These are phyloP conservation scores for Protobothrops flavoviridis DNA, from an alignment of 2,113 vertebrate genomes.

Conservation along the genomic window DNA sequence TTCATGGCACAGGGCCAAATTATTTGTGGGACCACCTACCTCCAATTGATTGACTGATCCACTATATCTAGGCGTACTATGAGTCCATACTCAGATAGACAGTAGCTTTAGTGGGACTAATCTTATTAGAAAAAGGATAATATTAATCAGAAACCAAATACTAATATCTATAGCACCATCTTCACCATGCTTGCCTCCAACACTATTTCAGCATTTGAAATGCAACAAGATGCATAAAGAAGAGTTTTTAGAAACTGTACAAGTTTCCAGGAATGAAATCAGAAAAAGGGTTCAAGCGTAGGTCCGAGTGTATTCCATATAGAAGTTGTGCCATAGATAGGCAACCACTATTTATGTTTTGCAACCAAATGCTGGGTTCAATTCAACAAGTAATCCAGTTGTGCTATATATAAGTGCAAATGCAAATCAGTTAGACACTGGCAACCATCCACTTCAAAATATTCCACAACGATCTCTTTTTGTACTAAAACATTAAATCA, in stretches of 20 bases:
- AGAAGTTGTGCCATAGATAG: neutral
- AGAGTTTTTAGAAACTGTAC: neutral
- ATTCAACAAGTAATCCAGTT: neutral
- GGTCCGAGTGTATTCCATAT: neutral
- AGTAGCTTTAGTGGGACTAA: neutral
- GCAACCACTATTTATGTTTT: neutral
- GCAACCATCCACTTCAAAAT: neutral
- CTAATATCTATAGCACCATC: neutral
- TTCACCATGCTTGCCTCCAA: neutral
- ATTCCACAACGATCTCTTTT: neutral
- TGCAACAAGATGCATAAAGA: neutral
- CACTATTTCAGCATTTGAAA: neutral
- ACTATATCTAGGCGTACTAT: neutral
- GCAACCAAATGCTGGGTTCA: neutral
- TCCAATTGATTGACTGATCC: neutral
- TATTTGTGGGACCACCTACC: neutral
- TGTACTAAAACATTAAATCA: neutral
- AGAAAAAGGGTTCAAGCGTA: neutral
- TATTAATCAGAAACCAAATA: neutral
- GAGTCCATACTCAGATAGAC: neutral
- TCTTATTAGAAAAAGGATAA: neutral
- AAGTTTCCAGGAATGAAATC: neutral
- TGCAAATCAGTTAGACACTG: neutral
- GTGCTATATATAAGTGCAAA: neutral
- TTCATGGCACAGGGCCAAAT: neutral